Evolutionary conservation across 2,888 invertebrate genomes (phyloP), one percentile per base, ranked within the genome.

Genomic region (Tinea trinotella): DNA sequence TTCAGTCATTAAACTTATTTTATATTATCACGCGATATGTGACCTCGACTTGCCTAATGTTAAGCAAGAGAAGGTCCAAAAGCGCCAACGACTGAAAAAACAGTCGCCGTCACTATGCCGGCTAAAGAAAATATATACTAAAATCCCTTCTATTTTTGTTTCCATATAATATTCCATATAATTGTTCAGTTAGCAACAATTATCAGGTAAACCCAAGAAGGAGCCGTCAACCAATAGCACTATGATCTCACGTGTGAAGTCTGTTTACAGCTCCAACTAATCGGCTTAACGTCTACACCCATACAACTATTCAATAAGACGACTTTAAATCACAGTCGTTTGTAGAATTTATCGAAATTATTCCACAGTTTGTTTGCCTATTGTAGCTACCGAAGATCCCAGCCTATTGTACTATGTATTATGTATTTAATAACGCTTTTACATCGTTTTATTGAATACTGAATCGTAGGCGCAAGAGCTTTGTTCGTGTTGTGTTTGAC

Each of bases 271-370:
- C 70, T 77, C 74, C 70, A 62, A 65, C 71, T 84, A 85, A 84
- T 84, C 84, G 82, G 85, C 82, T 84, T 85, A 84, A 60, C 65
- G 65, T 60, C 65, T 63, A 60, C 64, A 53, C 30, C 66, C 66
- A 67, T 70, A 68, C 71, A 70, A 13, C 71, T 60, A 64, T 62
- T 70, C 64, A 62, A 63, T 60, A 68, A 62, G 59, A 60, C 65
- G 62, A 66, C 63, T 66, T 65, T 63, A 67, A 74, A 74, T 73
- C 71, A 76, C 72, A 81, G 80, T 77, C 79, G 78, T 80, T 80
- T 76, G 67, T 71, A 71, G 75, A 79, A 82, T 79, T 75, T 76
- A 81, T 83, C 71, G 78, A 74, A 80, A 83, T 80, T 77, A 83
- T 79, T 82, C 81, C 79, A 68, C 74, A 78, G 78, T 83, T 78